phyloP scores from a whole-genome alignment of 2,888 invertebrate genomes.

The Panzeria rudis region DNA sequence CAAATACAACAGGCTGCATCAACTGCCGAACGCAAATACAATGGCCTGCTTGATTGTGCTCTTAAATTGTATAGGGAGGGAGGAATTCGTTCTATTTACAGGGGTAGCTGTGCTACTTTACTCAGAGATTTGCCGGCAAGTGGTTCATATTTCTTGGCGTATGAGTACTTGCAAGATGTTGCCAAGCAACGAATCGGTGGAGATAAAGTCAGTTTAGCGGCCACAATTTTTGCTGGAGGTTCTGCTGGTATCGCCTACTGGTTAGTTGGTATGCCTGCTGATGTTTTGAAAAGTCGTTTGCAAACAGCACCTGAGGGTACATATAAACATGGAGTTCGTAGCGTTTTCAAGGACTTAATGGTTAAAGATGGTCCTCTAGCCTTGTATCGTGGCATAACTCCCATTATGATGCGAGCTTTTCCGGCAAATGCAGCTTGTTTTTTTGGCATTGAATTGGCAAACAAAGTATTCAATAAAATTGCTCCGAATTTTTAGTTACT shows the following conservation, averaged over 20 bases:
- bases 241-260: conserved; percentile 98
- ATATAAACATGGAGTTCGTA: conserved; percentile 95
- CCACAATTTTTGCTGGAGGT: conserved; percentile 97
- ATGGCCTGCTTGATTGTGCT: conserved; percentile 96
- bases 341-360: conserved; percentile 94
- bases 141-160: conserved; percentile 98
- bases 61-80: conserved; percentile 96
- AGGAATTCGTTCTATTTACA: conserved; percentile 96
- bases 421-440: conserved; percentile 99
- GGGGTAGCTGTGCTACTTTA: conserved; percentile 94
- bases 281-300: conserved; percentile 97
- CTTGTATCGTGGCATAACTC: conserved; percentile 96
- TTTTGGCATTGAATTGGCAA: conserved; percentile 94
- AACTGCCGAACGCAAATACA: conserved; percentile 88
- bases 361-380: conserved; percentile 94
- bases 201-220: conserved; percentile 84
- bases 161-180: conserved; percentile 93
- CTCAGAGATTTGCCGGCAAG: conserved; percentile 96
- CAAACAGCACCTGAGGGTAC: conserved; percentile 99
- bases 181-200: conserved; percentile 87
- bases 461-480: conserved; percentile 88
- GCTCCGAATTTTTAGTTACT: conserved; percentile 83
- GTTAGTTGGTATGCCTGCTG: conserved; percentile 98
- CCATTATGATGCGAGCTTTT: conserved; percentile 98
- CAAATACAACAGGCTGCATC: conserved; percentile 90